Evolutionary conservation across 1,140 invertebrate genomes (phyloP).

Genomic region (Drosophila sp.): DNA sequence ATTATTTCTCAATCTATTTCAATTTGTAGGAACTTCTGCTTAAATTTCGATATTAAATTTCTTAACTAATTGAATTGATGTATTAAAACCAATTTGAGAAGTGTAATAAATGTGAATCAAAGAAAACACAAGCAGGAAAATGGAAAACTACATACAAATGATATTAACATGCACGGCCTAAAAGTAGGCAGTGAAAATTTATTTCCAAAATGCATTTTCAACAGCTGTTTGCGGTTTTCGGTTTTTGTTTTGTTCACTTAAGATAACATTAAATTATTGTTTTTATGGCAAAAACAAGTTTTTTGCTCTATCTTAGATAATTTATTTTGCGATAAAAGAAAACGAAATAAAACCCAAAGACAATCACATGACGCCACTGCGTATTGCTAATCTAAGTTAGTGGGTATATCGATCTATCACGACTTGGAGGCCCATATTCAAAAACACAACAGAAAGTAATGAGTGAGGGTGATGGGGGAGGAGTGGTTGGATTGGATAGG

Average conservation of each 20-base stretch:
- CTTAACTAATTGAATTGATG: background rate
- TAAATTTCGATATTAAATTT: background rate
- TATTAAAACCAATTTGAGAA: background rate
- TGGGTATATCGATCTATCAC: constrained; percentile 65
- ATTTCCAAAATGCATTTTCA: background rate
- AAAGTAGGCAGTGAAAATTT: constrained; percentile 51
- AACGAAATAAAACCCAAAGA: constrained; percentile 18
- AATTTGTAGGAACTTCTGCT: background rate
- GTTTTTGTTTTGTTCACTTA: constrained; percentile 15
- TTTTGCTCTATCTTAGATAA: constrained; percentile 16
- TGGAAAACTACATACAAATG: background rate
- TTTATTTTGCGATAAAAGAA: background rate
- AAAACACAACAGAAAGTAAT: constrained; percentile 26
- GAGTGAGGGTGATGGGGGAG: constrained; percentile 12
- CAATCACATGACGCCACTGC: constrained; percentile 39
- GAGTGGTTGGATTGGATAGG: background rate
- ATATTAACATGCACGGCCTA: constrained; percentile 35
- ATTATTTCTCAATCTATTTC: too few species aligned
- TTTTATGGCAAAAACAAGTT: constrained; percentile 29
- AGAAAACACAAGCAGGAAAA: background rate
- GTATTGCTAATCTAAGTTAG: constrained; percentile 13
- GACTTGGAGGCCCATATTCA: constrained; percentile 11
- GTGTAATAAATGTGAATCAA: background rate
- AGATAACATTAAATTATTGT: constrained; percentile 8
- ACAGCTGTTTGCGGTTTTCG: constrained; percentile 17